Base-by-base conservation (phyloP, 2,113 vertebrate genomes). In the Fulmarus glacialis region DNA sequence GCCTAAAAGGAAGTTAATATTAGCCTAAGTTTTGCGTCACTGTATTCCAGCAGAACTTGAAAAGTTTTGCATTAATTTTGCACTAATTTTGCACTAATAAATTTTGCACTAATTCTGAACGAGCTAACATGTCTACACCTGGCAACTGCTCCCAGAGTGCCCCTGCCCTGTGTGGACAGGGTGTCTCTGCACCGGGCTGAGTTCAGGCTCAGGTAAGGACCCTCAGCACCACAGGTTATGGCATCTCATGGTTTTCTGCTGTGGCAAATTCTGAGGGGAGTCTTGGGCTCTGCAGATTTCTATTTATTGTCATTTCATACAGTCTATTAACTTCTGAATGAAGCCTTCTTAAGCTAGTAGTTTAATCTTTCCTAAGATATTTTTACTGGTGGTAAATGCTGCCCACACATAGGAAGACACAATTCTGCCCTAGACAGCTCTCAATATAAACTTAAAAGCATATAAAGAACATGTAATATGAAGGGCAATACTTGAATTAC, bases 341-440 rank as follows among this genome's bases (percentile, higher is more conserved):
- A 87, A 94, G 80, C 79, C 58, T 91, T 55, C 70, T 63, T 12
- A 40, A 79, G 23, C 27, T 38, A 77, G 62, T n/a, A 29, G 71
- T 56, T 90, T 47, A 73, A 58, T 92, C 63, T 92, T 86, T 81
- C 52, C 68, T 67, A 34, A 42, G 75, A 59, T 96, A 84, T 96
- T 93, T 96, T 89, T 90, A 15, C 70, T 83, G 64, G 58, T 75
- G 42, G 21, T 77, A 47, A 77, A 38, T 50, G 59, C 92, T 95
- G 79, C 96, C 96, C 82, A 96, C 93, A 55, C 80, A 50, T 8
- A 62, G 90, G 94, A 92, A 92, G 91, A 84, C 56, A 79, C 55
- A 82, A 15, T 64, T 52, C 92, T 95, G 77, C 92, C 89, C 91
- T 29, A 79, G 92, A 85, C 81, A 90, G 78, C 66, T 94, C 89